phyloP scores from a whole-genome alignment of 2,113 vertebrate species.

The Upupa epops region DNA sequence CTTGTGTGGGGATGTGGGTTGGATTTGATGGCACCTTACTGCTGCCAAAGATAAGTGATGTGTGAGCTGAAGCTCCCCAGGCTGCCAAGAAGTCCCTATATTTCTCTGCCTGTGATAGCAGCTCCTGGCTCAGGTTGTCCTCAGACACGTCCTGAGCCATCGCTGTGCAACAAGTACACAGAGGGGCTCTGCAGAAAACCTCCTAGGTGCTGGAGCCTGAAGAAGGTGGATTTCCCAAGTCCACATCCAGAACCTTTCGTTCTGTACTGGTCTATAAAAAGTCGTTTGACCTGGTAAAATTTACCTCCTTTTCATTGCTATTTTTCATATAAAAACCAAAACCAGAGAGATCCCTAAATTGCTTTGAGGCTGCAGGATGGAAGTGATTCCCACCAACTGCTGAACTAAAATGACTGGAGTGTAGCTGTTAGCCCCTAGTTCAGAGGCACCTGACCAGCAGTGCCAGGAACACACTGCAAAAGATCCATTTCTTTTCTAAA shows the following conservation, averaged over 20 bases:
- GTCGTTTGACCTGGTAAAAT: background rate
- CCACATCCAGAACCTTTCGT: background rate
- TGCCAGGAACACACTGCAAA: background rate
- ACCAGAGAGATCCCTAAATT: background rate
- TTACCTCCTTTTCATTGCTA: background rate
- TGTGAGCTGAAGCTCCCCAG: background rate
- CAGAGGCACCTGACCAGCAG: background rate
- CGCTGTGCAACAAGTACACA: fast-evolving
- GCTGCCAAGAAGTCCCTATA: background rate
- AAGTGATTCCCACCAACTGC: background rate
- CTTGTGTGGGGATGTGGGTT: fast-evolving
- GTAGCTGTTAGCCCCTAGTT: background rate
- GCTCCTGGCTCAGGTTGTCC: background rate
- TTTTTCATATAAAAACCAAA: background rate
- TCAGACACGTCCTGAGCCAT: fast-evolving
- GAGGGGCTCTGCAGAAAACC: background rate
- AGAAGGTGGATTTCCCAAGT: background rate
- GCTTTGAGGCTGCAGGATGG: background rate
- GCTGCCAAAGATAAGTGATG: background rate
- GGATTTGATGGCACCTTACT: background rate
- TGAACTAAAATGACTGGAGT: background rate
- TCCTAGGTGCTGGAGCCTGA: background rate
- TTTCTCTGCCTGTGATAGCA: background rate
- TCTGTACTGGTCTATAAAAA: background rate
- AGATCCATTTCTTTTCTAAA: background rate